Evolutionary conservation across 2,888 invertebrate genomes (phyloP), one percentile per base, ranked within the genome.

Genomic region (Synanthedon vespiformis): DNA sequence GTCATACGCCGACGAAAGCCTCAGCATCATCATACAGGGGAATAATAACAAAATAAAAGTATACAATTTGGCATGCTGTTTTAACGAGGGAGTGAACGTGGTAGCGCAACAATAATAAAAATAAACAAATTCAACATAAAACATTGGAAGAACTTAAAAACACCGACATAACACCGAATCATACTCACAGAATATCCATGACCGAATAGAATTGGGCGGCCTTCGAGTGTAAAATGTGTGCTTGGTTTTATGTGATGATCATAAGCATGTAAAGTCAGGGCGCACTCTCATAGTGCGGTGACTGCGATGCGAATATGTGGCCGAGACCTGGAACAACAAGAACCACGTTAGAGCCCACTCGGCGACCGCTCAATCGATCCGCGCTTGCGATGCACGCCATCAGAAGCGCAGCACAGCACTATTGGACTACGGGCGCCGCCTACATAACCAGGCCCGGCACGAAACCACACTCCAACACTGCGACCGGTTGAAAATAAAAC

Each of bases 1-100:
- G 78, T 83, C 80, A 82, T 77, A 84, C 86, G 86, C 80, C 88
- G 88, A 88, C 87, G 88, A 88, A 88, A 88, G 88, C 88, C 88
- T 88, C 88, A 82, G 83, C 88, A 87, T 86, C 81, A 80, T 78
- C 72, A 82, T 72, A 74, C 72, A 70, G 65, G 78, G 68, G 57
- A 60, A 58, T 50, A 58, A 80, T 83, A 77, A 79, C 74, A 80
- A 85, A 85, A 68, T 64, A 65, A 61, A 75, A 82, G 82, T 79
- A 83, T 77, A 34, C 34, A 54, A 57, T 67, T 77, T 87, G 88
- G 88, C 87, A 87, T 87, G 85, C 88, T 86, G 85, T 84, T 85
- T 81, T 74, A 80, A 86, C 83, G 81, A 83, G 85, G 87, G 87
- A 86, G 84, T 80, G 77, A 83, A 84, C 85, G 86, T 84, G 84